A percentile compares a stretch with the other conserved stretches of the same genome.
Evolutionary conservation across 2,888 invertebrate species (phyloP).

Genomic region (Anoncus sp.): DNA sequence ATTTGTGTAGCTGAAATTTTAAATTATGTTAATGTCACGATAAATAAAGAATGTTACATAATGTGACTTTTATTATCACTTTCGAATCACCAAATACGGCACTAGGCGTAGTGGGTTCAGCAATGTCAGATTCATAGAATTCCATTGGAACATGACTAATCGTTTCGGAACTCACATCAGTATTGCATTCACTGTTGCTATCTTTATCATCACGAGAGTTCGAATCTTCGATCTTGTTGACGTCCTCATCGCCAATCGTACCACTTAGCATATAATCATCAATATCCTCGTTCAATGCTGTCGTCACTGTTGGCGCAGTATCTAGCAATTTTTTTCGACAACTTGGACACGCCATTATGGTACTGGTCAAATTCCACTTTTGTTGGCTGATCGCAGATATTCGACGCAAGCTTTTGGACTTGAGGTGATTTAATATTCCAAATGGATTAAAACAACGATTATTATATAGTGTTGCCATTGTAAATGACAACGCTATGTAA

Average conservation of each 20-base stretch:
- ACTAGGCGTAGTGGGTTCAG: neutral
- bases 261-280: slow-evolving; percentile 9
- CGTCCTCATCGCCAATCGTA: slow-evolving; percentile 3
- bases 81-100: slow-evolving; percentile 9
- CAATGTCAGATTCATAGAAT: neutral
- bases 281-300: neutral
- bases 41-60: neutral
- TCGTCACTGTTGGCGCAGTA: slow-evolving; percentile 19
- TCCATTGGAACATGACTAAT: slow-evolving; percentile 8
- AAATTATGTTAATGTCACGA: neutral
- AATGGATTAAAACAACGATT: slow-evolving; percentile 22
- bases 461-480: slow-evolving; percentile 1
- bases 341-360: slow-evolving; percentile 10
- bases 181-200: neutral
- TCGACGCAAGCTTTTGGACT: slow-evolving; percentile 13
- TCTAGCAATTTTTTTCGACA: slow-evolving; percentile 22
- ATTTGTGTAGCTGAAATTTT: slow-evolving; percentile 14
- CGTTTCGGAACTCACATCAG: neutral
- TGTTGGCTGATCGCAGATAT: slow-evolving; percentile 16
- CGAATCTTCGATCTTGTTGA: neutral
- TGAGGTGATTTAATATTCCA: slow-evolving; percentile 25
- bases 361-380: slow-evolving; percentile 1
- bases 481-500: neutral
- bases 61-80: neutral
- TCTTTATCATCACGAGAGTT: neutral